Evolutionary conservation across 2,113 vertebrate genomes (phyloP), one percentile per base, ranked within the genome.

Genomic region (Fukomys damarensis): DNA sequence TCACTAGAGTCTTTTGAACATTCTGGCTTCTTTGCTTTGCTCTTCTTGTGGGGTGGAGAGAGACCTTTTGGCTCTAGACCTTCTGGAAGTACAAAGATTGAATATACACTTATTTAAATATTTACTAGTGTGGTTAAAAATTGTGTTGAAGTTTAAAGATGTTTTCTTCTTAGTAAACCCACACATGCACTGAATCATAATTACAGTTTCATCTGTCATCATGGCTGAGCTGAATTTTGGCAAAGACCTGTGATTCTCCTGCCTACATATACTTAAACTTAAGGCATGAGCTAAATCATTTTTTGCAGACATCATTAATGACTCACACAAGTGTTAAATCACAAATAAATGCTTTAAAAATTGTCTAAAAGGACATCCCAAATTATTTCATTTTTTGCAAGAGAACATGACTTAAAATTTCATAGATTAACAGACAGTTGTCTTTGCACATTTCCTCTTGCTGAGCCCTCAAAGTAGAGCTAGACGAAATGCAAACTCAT

Each of bases 21-120:
- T 91, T 98, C 98, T 82, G 96, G 76, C 79, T 98, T 98, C 97
- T 99, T 98, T 41, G 92, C 98, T 98, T 98, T 98, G 97, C 97
- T 98, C 91, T 98, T 98, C 93, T 98, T 98, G 28, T 97, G 97
- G 90, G 98, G 98, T 77, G 96, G 95, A 95, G 97, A 91, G 30
- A 97, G 98, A 41, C 59, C 95, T 97, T 98, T 98, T 72, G 97
- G 95, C 89, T 98, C 98, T 93, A 95, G 61, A 28, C 96, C 98
- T 94, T 97, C 97, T 98, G 97, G 38, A 98, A 98, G 83, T 2
- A 98, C 0, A 95, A 93, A 96, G 59, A 94, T 80, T 24, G 70
- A 85, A 46, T 28, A 96, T 2, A 89, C 52, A 66, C 59, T 54
- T 74, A 89, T 94, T 96, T 81, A 97, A 95, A 80, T 87, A 97